Conservation (phyloP, 2,797 vertebrate species). For the Alca torda region DNA sequence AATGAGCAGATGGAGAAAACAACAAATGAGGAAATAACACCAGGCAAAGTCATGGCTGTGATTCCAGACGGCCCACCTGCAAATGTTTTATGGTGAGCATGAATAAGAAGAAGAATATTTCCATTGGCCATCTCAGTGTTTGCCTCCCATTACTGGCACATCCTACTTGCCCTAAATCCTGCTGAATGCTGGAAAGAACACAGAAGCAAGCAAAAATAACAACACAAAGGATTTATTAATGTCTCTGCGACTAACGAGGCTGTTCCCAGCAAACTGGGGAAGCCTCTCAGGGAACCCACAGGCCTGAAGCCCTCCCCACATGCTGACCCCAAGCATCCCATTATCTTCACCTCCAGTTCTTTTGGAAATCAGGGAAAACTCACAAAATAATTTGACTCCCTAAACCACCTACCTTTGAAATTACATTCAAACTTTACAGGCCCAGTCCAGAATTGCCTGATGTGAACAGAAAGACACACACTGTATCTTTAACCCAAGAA, state of each 20-base stretch:
- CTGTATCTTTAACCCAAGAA: background rate
- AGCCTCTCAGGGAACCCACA: background rate
- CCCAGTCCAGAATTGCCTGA: background rate
- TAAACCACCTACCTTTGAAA: background rate
- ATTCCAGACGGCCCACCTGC: constrained; percentile 65
- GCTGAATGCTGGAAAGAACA: background rate
- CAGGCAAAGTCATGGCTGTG: constrained; percentile 64
- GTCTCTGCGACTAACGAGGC: background rate
- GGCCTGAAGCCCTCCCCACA: background rate
- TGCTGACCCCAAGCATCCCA: background rate
- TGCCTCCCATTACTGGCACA: constrained; percentile 29
- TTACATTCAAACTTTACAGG: background rate
- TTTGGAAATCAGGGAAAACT: background rate
- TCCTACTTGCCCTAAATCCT: constrained; percentile 31
- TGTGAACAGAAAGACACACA: background rate
- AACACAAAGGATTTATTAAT: constrained; percentile 14
- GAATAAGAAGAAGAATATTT: constrained; percentile 32
- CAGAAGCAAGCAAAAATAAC: constrained; percentile 31
- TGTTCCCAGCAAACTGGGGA: background rate
- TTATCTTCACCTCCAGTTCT: background rate
- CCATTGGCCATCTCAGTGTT: constrained; percentile 34
- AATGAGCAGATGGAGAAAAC: constrained; percentile 66
- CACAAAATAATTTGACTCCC: background rate
- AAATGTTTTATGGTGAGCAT: constrained; percentile 36
- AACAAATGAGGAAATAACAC: constrained; percentile 62